phyloP scores from a whole-genome alignment of 2,888 invertebrate species.

The Meteorus colon region DNA sequence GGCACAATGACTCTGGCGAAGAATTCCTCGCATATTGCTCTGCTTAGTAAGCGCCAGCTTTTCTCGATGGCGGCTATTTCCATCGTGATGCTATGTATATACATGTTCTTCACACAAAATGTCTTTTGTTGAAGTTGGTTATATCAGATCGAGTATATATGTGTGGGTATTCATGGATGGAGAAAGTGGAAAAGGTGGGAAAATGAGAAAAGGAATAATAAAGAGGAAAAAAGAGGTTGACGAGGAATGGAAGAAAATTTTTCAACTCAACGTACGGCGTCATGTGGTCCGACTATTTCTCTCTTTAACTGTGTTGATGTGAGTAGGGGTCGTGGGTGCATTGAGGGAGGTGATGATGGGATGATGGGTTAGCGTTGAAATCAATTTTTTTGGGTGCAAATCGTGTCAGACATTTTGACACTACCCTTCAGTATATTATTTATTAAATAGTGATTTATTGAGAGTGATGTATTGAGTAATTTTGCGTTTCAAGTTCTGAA shows the following conservation, averaged over 20 bases:
- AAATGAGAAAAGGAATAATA: not conserved
- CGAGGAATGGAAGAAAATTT: slow-evolving; percentile 59
- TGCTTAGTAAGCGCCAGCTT: slow-evolving; percentile 48
- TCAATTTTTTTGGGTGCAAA: slow-evolving; percentile 6
- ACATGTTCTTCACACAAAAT: slow-evolving; percentile 39
- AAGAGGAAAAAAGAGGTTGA: not conserved
- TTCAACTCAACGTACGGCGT: slow-evolving; percentile 57
- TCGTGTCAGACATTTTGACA: no score
- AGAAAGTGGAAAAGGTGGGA: not conserved
- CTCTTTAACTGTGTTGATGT: not conserved
- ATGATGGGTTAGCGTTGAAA: not conserved
- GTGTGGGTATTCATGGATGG: slow-evolving; percentile 4
- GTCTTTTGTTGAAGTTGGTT: slow-evolving; percentile 23
- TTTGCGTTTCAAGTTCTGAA: not conserved
- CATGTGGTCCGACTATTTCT: slow-evolving; percentile 47
- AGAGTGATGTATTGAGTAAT: not conserved
- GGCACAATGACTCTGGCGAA: slow-evolving; percentile 70
- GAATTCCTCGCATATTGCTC: slow-evolving; percentile 67
- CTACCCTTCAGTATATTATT: not conserved
- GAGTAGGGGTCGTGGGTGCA: not conserved
- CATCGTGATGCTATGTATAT: slow-evolving; percentile 27
- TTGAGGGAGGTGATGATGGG: not conserved
- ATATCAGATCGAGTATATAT: not conserved
- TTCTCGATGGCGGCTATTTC: slow-evolving; percentile 49
- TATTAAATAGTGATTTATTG: not conserved